Conservation (phyloP, 2,888 invertebrate genomes). For the Pristionchus arcanus region DNA sequence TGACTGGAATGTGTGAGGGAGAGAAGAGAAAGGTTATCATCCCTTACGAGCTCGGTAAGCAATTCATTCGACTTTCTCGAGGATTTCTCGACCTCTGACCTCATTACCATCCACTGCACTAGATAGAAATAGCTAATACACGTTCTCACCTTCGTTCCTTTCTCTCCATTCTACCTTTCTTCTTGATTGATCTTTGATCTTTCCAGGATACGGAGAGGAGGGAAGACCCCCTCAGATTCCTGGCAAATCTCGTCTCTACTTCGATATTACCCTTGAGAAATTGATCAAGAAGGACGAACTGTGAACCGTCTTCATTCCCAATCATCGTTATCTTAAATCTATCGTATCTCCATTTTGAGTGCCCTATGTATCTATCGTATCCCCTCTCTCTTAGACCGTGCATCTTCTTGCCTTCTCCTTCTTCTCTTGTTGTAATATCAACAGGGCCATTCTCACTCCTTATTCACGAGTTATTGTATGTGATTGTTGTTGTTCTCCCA, state of each 20-base stretch:
- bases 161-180: background rate
- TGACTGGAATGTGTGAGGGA: constrained; percentile 79
- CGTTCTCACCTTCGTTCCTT: background rate
- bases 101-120: background rate
- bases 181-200: constrained; percentile 49
- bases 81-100: background rate
- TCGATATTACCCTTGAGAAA: constrained; percentile 78
- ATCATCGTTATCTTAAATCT: background rate
- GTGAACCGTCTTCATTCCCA: constrained; percentile 59
- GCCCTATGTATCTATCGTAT: constrained; percentile 21
- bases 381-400: constrained; percentile 24
- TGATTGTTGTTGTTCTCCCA: constrained; percentile 38
- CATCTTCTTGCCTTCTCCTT: constrained; percentile 21
- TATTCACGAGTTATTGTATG: constrained; percentile 39
- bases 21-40: constrained; percentile 77
- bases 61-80: background rate
- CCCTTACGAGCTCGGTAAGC: constrained; percentile 70
- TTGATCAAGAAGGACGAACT: constrained; percentile 77
- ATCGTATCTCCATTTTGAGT: constrained; percentile 36
- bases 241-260: constrained; percentile 77
- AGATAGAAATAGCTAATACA: background rate
- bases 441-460: constrained; percentile 25
- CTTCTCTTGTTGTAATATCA: background rate
- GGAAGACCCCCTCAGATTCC: constrained; percentile 77
- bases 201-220: constrained; percentile 75